Evolutionary conservation across 2,888 invertebrate genomes (phyloP), one percentile per base, ranked within the genome.

Genomic region (Drosophila fulvimacula): DNA sequence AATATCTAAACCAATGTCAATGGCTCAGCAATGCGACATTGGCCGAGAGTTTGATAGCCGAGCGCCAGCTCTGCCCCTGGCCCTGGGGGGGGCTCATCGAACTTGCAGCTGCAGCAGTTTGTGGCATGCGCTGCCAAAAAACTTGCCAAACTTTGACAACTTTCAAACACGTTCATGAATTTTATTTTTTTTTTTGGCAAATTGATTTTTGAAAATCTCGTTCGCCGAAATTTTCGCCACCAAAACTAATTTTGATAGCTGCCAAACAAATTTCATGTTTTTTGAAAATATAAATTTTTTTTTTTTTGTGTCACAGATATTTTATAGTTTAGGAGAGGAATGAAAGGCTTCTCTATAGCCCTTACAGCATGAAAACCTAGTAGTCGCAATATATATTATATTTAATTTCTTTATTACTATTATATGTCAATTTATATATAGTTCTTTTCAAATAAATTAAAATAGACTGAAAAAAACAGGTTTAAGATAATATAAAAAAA

Each of bases 1-100:
- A 55, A 69, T 66, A 69, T 73, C 61, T 57, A 63, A 58, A 7
- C 48, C 78, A 78, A 77, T 77, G 69, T 69, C 78, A 77, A 77
- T 57, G 66, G 63, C 61, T 77, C 66, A 69, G 58, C 62, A 69
- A 30, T 76, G 71, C 72, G 61, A 44, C 72, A 64, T 44, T 65
- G 55, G 17, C 32, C 21, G 6, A 55, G 30, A 19, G 42, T 32
- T 42, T 15, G 55, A 21, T 32, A 38, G 4, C n/a, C n/a, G n/a
- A 34, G 34, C 38, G 36, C 27, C 27, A 53, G 44, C n/a, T 24
- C 46, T 44, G 27, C 5, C 27, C 6, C 27, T 27, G 27, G 7
- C 27, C 7, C 7, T 5, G 24, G 15, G 21, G 42, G 19, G 19
- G 56, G 58, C 38, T 66, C 53, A 60, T 70, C 39, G 62, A 63